Percentiles rank a stretch among this genome's conserved stretches.
Conservation (phyloP, 1,140 invertebrate species). For the Trypoxylus dichotomus region DNA sequence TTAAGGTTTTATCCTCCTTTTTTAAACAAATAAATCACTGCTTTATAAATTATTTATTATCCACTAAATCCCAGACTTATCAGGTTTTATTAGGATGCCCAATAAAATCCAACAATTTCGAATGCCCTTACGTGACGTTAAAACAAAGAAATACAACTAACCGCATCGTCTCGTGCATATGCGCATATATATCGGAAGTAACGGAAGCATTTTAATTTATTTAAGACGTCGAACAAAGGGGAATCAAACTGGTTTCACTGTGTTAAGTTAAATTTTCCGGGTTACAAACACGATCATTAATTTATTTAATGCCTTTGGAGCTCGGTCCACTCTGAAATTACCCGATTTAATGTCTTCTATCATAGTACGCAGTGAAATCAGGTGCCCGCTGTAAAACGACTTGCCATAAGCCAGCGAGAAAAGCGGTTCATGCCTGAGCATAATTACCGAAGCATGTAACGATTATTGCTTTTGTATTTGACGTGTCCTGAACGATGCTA, state of each 20-base stretch:
- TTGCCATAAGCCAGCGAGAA: not conserved
- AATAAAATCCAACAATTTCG: not conserved
- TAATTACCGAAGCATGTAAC: constrained; percentile 4
- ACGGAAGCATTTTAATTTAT: not conserved
- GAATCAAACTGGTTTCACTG: constrained; percentile 1
- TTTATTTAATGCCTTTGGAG: constrained; percentile 14
- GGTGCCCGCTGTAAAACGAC: not conserved
- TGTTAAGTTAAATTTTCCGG: constrained; percentile 27
- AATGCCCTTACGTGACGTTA: not conserved
- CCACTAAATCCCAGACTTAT: not conserved
- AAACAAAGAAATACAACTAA: constrained; percentile 3
- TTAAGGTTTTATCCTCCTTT: no score
- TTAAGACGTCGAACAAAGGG: constrained; percentile 22
- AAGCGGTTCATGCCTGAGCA: constrained; percentile 4
- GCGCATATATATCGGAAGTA: not conserved
- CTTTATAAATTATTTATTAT: not conserved
- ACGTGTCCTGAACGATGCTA: not conserved
- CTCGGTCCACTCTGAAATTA: constrained; percentile 13
- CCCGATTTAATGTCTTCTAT: constrained; percentile 19
- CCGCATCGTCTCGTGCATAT: not conserved
- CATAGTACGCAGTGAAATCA: constrained; percentile 8
- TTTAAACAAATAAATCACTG: not conserved
- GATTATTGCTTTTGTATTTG: constrained; percentile 15
- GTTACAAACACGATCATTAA: constrained; percentile 29
- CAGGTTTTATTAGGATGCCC: not conserved